Percentiles rank a stretch among this genome's conserved stretches.
Conservation (phyloP, 2,797 vertebrate species). For the Melanogrammus aeglefinus region DNA sequence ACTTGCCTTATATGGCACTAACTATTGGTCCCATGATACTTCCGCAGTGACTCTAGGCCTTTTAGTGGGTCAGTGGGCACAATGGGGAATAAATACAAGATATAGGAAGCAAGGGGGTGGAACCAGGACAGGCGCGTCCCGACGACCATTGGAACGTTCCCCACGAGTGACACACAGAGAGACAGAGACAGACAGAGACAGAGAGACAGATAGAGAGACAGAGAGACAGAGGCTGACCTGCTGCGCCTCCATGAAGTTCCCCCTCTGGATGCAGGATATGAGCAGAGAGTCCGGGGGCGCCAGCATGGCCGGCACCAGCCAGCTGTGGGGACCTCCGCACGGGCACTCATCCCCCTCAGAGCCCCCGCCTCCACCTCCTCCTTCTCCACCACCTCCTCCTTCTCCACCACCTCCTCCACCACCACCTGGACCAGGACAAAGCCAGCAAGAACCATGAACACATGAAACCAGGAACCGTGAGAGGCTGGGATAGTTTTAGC, state of each 20-base stretch:
- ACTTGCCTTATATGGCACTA: too few species aligned
- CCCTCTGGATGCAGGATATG: slow-evolving; percentile 86
- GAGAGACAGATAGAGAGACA: not conserved
- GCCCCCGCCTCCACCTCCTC: slow-evolving; percentile 75
- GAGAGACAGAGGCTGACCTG: slow-evolving; percentile 77
- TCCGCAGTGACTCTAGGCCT: too few species aligned
- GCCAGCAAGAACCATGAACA: not conserved
- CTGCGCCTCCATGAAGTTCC: slow-evolving; percentile 90
- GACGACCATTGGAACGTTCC: too few species aligned
- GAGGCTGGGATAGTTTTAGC: not conserved
- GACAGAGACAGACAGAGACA: not conserved
- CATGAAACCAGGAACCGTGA: not conserved
- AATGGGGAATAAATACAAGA: too few species aligned
- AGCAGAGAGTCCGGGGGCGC: slow-evolving; percentile 92
- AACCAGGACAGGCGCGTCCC: too few species aligned
- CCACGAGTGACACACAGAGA: too few species aligned
- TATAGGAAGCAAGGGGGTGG: too few species aligned
- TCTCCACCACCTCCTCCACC: slow-evolving; percentile 19
- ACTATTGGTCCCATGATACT: too few species aligned
- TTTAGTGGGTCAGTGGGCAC: too few species aligned
- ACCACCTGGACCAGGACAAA: slow-evolving; percentile 74
- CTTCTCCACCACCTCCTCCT: slow-evolving; percentile 28
- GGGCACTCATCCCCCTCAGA: slow-evolving; percentile 50
- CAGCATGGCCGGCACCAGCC: slow-evolving; percentile 90
- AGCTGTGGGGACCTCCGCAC: slow-evolving; percentile 69